Evolutionary conservation across 2,797 vertebrate species (phyloP).

Genomic region (Holocentrus rufus): DNA sequence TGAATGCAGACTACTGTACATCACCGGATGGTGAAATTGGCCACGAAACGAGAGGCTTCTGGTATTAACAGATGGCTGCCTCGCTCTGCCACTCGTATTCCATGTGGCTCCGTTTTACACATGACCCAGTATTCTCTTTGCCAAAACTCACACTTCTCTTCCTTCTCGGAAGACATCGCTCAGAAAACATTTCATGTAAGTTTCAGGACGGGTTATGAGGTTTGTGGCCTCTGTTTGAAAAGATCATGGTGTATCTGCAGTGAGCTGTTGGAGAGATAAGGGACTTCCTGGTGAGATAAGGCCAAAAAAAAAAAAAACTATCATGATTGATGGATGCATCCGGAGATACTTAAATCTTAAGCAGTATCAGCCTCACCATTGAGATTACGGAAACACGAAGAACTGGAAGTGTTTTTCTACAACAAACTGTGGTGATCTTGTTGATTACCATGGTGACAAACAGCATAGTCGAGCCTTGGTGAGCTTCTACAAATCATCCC

Average conservation of each 20-base stretch:
- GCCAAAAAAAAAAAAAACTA: conserved; percentile 28
- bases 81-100: conserved; percentile 71
- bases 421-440: conserved; percentile 9
- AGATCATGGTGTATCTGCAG: conserved; percentile 36
- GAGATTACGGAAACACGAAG: background rate
- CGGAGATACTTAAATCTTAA: conserved; percentile 9
- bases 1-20: conserved; percentile 51
- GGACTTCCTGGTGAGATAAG: conserved; percentile 55
- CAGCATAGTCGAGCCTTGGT: conserved; percentile 10
- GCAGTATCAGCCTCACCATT: conserved; percentile 6
- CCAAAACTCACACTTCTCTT: conserved; percentile 66
- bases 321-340: conserved; percentile 6
- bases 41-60: conserved; percentile 73
- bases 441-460: conserved; percentile 25
- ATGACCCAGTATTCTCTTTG: conserved; percentile 76
- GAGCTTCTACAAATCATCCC: conserved; percentile 21
- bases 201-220: conserved; percentile 33
- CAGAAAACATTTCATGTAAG: conserved; percentile 30
- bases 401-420: background rate
- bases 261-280: conserved; percentile 46
- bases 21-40: conserved; percentile 78
- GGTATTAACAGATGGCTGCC: conserved; percentile 79
- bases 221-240: conserved; percentile 22
- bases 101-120: conserved; percentile 76
- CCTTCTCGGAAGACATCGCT: conserved; percentile 49